Evolutionary conservation across 2,113 vertebrate species (phyloP).

Genomic region (Chaetodon auriga): DNA sequence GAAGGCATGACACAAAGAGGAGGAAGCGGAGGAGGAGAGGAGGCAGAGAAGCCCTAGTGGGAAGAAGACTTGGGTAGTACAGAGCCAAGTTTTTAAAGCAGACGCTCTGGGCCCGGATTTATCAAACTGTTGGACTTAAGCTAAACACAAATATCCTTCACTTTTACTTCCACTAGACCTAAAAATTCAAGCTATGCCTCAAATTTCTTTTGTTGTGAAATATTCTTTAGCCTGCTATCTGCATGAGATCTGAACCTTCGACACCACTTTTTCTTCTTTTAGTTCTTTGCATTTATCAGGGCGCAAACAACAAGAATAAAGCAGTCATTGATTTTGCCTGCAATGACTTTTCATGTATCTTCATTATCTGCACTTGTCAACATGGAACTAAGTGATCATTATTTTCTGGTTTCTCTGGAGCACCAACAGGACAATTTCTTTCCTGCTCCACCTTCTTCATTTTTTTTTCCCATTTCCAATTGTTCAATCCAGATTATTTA

Average conservation of each 20-base stretch:
- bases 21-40: neutral
- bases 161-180: neutral
- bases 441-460: neutral
- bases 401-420: neutral
- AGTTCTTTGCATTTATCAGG: too few relatives aligned
- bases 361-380: too few relatives aligned
- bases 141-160: neutral
- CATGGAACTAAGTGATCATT: too few relatives aligned
- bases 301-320: neutral
- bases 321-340: neutral
- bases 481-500: neutral
- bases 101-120: slow-evolving; percentile 16
- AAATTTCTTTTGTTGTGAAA: neutral
- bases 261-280: too few relatives aligned
- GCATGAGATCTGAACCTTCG: neutral
- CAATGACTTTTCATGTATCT: neutral
- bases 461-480: neutral
- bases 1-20: slow-evolving; percentile 29
- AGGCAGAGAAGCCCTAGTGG: slow-evolving; percentile 16
- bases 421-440: neutral
- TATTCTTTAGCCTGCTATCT: neutral
- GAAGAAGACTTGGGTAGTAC: slow-evolving; percentile 15
- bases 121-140: slow-evolving; percentile 8
- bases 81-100: neutral
- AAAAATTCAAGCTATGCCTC: neutral